A percentile compares a stretch with the other conserved stretches of the same genome.
Conservation (phyloP, 2,888 invertebrate species). For the Conchocele bisecta region DNA sequence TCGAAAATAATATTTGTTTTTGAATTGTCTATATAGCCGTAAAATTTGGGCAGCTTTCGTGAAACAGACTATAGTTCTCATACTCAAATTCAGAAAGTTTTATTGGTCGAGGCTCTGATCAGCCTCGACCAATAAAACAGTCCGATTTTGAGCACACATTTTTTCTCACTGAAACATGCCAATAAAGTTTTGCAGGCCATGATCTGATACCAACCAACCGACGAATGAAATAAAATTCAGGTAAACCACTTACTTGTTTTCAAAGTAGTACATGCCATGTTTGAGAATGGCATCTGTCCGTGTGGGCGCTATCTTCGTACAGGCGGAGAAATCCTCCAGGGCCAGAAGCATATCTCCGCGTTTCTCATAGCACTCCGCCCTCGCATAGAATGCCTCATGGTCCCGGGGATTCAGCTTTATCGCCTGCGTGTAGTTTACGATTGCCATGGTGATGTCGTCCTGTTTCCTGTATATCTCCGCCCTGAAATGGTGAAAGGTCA, state of each 20-base stretch:
- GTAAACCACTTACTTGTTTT: conserved; percentile 73
- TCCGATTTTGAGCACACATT: neutral
- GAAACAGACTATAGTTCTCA: too few species aligned
- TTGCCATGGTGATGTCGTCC: conserved; percentile 80
- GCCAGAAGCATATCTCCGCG: conserved; percentile 81
- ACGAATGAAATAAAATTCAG: neutral
- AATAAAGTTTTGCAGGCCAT: neutral
- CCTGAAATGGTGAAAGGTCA: too few species aligned
- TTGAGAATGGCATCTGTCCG: conserved; percentile 80
- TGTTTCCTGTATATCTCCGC: conserved; percentile 77
- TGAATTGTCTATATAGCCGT: too few species aligned
- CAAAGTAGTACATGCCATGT: conserved; percentile 80
- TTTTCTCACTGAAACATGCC: neutral
- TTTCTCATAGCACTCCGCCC: conserved; percentile 82
- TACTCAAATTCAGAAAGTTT: too few species aligned
- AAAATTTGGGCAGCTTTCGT: too few species aligned
- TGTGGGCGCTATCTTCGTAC: conserved; percentile 78
- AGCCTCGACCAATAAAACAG: too few species aligned
- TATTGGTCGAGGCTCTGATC: too few species aligned
- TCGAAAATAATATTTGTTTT: too few species aligned
- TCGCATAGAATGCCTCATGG: conserved; percentile 79
- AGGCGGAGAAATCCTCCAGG: conserved; percentile 81
- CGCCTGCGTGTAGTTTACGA: conserved; percentile 81
- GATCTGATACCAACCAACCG: neutral
- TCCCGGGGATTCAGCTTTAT: conserved; percentile 80